Evolutionary conservation across 2,888 invertebrate genomes (phyloP), one percentile per base, ranked within the genome.

Genomic region (Drosophila eohydei): DNA sequence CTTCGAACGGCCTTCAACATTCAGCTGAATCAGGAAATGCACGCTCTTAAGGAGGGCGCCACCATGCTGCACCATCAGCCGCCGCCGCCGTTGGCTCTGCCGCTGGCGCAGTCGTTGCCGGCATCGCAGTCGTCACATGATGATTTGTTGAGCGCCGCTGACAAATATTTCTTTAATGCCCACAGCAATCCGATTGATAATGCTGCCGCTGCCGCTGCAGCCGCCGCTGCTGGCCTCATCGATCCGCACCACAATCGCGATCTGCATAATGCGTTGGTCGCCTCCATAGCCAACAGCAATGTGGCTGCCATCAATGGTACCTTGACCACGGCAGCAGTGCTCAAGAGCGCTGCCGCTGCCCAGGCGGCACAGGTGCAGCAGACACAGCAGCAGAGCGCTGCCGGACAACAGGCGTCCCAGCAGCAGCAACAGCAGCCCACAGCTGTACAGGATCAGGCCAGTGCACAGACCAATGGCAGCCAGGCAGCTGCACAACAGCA

Each of bases 151-250:
- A 80, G 46, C 34, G 68, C 78, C 50, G 74, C 88, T 71, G 87
- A 87, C 74, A 74, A 80, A 66, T 66, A 40, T 61, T 92, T 90
- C 70, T 92, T 92, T 73, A 91, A 88, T 89, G 75, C 92, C 91
- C 93, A 91, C 91, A 93, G 95, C 91, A 95, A 95, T 85, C 94
- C 94, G 89, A 94, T 95, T 92, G 93, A 93, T 65, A 93, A 93
- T 73, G 88, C 92, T 58, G 91, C 91, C 16, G 91, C 91, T 34
- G 91, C 91, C 16, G 91, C 91, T 11, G 91, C 91, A 48, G 91
- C 92, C 64, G 92, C 92, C 68, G 91, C 91, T 26, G 91, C 91
- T 38, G 92, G 89, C 28, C 91, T 92, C 26, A 90, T 93, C 46
- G 90, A 92, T 80, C 92, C 92, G 52, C 93, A 92, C 67, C 92